Percentiles rank a stretch among this genome's conserved stretches.
Evolutionary conservation across 1,140 invertebrate species (phyloP).

Genomic region (Musca vetustissima): DNA sequence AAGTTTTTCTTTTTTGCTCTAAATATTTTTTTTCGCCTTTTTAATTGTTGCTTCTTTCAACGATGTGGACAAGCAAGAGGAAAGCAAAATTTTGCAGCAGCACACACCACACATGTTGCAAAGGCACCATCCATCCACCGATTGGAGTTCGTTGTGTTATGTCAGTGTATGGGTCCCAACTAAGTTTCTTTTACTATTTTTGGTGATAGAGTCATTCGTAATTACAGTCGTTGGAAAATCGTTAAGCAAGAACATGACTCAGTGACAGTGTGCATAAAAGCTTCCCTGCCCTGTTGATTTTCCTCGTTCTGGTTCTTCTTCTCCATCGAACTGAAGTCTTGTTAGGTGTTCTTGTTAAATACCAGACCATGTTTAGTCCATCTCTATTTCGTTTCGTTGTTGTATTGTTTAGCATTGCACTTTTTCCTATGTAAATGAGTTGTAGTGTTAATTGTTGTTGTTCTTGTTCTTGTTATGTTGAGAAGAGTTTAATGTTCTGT

Average conservation of each 20-base stretch:
- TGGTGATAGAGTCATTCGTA: conserved; percentile 19
- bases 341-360: background rate
- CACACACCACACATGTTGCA: too few relatives aligned
- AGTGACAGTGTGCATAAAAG: too few relatives aligned
- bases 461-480: too few relatives aligned
- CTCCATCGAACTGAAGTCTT: background rate
- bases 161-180: too few relatives aligned
- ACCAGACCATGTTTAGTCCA: background rate
- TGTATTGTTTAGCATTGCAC: background rate
- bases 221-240: conserved; percentile 19
- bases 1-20: background rate
- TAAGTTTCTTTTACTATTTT: conserved; percentile 9
- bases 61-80: background rate
- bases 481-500: conserved; percentile 20
- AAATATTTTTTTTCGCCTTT: background rate
- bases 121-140: too few relatives aligned
- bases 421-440: conserved; percentile 21
- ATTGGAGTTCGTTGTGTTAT: too few relatives aligned
- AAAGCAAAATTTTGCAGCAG: too few relatives aligned
- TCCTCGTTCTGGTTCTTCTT: background rate
- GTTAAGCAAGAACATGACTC: background rate
- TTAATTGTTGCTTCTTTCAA: background rate
- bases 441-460: conserved; percentile 23
- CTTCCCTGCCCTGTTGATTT: background rate
- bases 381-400: background rate